Evolutionary conservation across 2,797 vertebrate species (phyloP), one percentile per base, ranked within the genome.

Genomic region (Diplodus sargus): DNA sequence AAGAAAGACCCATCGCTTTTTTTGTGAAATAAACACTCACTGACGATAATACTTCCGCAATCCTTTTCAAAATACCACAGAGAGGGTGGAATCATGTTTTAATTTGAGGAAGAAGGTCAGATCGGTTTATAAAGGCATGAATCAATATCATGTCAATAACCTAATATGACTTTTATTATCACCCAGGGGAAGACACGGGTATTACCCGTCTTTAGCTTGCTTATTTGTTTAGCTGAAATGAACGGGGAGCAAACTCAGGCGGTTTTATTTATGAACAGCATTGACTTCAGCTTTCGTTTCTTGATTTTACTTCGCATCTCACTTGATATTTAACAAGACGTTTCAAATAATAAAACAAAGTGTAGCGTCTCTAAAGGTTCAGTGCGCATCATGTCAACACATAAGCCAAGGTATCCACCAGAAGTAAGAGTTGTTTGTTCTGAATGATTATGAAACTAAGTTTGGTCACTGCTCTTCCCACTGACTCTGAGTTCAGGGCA

Each of bases 361-460:
- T 42, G 23, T 20, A 17, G 2, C 25, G 23, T 57, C 3, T 64
- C 5, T 25, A n/a, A 61, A 34, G 39, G 11, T 10, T n/a, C 3
- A 20, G 1, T 12, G 59, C 57, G 25, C 17, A 60, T 66, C 15
- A 17, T 10, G 54, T 66, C 7, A 47, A 56, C 45, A 30, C 13
- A n/a, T 18, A 54, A 54, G 16, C 25, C 10, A 62, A 49, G 1
- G 2, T 70, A 22, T 22, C 14, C 20, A 43, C 0, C 14, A 67
- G 15, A 82, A 62, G 57, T 48, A 59, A 68, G 57, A 71, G 70
- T 76, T 81, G 78, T 81, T 81, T 81, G 49, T 25, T 63, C 30
- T 43, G 18, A 48, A 47, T 25, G 22, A 22, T 43, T 74, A n/a
- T 86, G 84, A 91, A 89, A 92, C 77, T 57, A 73, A 13, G 48